Conservation (phyloP, 2,888 invertebrate genomes). For the Criorhina ranunculi region DNA sequence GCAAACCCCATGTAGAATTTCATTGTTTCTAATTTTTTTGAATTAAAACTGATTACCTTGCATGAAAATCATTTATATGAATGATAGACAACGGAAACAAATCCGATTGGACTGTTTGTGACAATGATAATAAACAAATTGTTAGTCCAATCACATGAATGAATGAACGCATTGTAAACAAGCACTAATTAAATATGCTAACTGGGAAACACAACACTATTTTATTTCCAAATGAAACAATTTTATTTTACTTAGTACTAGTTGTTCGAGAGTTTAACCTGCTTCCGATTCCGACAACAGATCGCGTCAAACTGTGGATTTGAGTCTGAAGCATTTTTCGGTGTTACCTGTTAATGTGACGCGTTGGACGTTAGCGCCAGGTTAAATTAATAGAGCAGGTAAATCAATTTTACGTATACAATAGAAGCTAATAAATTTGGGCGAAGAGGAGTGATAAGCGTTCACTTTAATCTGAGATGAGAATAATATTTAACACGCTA, state of each 20-base stretch:
- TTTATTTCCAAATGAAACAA: neutral
- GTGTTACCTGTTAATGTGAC: slow-evolving; percentile 9
- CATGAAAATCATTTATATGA: slow-evolving; percentile 84
- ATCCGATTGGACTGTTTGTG: slow-evolving; percentile 68
- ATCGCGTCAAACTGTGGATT: slow-evolving; percentile 35
- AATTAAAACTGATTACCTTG: too few species aligned
- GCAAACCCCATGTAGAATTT: too few species aligned
- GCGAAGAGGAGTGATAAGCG: neutral
- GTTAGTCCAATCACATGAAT: slow-evolving; percentile 18
- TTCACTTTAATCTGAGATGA: neutral
- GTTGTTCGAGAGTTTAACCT: slow-evolving; percentile 56
- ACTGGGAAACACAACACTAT: neutral
- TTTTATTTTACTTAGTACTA: too few species aligned
- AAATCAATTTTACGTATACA: neutral
- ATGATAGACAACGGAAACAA: slow-evolving; percentile 83
- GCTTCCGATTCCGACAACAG: slow-evolving; percentile 15
- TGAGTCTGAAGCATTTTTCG: slow-evolving; percentile 14
- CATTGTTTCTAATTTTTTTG: too few species aligned
- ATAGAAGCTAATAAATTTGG: slow-evolving; percentile 2
- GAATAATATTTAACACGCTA: too few species aligned
- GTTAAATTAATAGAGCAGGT: neutral
- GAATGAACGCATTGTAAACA: slow-evolving; percentile 35
- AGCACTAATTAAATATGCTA: slow-evolving; percentile 8
- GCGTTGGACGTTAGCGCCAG: neutral
- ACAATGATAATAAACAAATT: slow-evolving; percentile 36